Conservation (phyloP, 2,888 invertebrate genomes). For the Spilarctia lutea region DNA sequence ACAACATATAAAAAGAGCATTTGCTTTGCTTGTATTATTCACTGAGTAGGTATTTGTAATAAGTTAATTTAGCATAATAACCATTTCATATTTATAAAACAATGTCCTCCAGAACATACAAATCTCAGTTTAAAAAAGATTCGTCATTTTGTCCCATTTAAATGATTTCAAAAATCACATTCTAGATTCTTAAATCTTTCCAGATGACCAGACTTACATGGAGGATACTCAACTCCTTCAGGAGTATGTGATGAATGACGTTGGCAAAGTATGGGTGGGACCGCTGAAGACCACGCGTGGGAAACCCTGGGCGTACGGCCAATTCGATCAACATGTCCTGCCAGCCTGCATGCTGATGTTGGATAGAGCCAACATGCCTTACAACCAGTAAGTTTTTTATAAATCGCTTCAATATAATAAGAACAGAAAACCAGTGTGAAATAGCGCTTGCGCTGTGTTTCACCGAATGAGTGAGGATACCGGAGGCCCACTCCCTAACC, state of each 20-base stretch:
- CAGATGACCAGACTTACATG: constrained; percentile 93
- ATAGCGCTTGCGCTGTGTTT: too few relatives aligned
- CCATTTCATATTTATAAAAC: not conserved
- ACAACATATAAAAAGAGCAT: not conserved
- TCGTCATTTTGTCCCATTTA: not conserved
- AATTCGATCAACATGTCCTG: constrained; percentile 91
- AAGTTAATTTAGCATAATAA: not conserved
- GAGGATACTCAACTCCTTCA: constrained; percentile 89
- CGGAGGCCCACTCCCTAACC: too few relatives aligned
- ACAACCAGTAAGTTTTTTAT: constrained; percentile 77
- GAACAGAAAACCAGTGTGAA: too few relatives aligned
- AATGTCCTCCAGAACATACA: not conserved
- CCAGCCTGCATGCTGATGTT: constrained; percentile 90
- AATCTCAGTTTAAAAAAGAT: not conserved
- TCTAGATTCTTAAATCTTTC: constrained; percentile 24
- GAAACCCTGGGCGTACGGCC: constrained; percentile 94
- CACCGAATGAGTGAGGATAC: too few relatives aligned
- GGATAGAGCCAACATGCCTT: constrained; percentile 88
- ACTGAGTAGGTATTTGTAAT: not conserved
- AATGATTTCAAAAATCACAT: not conserved
- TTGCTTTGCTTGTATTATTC: not conserved
- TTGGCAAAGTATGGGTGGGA: constrained; percentile 95
- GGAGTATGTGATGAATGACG: constrained; percentile 93
- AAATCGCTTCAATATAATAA: not conserved
- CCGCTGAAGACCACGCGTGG: constrained; percentile 90